These are phyloP conservation scores for Potamilus streckersoni DNA, from an alignment of 1,140 invertebrate species.

Conservation along the genomic window DNA sequence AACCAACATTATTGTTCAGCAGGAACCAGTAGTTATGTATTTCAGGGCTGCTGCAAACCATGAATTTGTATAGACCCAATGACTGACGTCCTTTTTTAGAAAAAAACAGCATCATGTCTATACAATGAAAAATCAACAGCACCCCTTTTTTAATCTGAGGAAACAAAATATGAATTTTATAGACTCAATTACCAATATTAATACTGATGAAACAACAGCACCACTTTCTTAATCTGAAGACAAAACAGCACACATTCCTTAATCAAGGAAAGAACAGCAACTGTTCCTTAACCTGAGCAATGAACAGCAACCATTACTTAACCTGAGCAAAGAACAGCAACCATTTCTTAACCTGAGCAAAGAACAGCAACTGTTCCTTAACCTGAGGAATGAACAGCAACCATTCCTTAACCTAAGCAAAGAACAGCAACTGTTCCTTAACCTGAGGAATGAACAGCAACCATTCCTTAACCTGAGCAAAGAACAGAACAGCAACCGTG, in stretches of 20 bases:
- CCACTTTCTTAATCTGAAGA: not conserved
- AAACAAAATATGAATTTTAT: not conserved
- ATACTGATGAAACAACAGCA: not conserved
- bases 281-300: not conserved
- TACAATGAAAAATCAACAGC: not conserved
- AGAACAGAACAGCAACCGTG: no score
- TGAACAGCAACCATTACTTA: not conserved
- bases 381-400: no score
- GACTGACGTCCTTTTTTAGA: no score
- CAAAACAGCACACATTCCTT: not conserved
- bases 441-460: no score
- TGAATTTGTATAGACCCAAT: no score
- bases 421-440: no score
- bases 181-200: no score
- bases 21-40: no score
- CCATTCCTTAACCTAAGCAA: no score
- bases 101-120: not conserved
- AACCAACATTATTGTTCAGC: no score
- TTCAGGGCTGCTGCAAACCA: not conserved
- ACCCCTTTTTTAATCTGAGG: not conserved
- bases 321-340: not conserved
- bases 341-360: not conserved
- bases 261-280: not conserved
- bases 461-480: no score
- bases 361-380: no score